phyloP scores from a whole-genome alignment of 2,888 invertebrate genomes.

The Daptonema setosum region DNA sequence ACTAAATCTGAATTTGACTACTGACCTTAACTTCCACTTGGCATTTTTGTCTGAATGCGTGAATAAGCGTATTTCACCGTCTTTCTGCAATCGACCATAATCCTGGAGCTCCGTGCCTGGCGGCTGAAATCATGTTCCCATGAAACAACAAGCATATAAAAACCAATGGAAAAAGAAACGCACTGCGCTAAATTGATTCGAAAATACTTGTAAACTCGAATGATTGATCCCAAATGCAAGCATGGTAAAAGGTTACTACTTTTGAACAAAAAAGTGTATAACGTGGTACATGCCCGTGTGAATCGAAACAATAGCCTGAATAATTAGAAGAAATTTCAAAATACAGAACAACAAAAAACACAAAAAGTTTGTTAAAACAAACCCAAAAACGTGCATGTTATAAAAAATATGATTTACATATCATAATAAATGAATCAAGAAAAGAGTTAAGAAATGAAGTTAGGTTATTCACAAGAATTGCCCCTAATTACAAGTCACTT shows the following conservation, averaged over 20 bases:
- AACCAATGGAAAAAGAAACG: neutral
- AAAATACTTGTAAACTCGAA: neutral
- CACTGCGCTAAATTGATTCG: neutral
- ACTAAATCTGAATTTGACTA: neutral
- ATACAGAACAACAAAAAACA: too few relatives aligned
- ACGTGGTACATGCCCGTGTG: too few relatives aligned
- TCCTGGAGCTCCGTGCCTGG: constrained; percentile 58
- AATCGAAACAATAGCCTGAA: too few relatives aligned
- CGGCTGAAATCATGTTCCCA: too few relatives aligned
- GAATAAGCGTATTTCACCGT: constrained; percentile 53
- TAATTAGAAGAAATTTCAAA: too few relatives aligned
- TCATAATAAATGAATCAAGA: neutral
- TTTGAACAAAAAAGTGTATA: too few relatives aligned
- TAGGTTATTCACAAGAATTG: too few relatives aligned
- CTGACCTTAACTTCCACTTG: constrained; percentile 7
- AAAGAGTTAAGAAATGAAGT: too few relatives aligned
- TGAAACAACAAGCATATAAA: neutral
- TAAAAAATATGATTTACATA: neutral
- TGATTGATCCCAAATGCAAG: too few relatives aligned
- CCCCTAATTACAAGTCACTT: too few relatives aligned
- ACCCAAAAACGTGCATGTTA: neutral
- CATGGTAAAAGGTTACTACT: too few relatives aligned
- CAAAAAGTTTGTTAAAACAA: too few relatives aligned
- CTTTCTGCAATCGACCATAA: constrained; percentile 70
- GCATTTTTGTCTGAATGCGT: constrained; percentile 12